Conservation (phyloP, 2,888 invertebrate species). For the Silvanus unidentatus region DNA sequence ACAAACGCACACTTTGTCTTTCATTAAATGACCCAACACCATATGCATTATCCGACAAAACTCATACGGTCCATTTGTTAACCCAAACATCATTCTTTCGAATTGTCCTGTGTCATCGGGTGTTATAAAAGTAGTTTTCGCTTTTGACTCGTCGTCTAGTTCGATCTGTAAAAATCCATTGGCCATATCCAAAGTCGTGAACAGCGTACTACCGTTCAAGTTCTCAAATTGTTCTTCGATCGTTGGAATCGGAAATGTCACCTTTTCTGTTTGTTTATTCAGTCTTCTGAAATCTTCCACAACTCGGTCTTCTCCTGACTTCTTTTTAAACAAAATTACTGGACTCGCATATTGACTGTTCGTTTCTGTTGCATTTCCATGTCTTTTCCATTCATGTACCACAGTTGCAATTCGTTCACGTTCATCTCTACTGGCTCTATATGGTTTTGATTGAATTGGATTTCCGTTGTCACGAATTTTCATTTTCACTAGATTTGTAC, state of each 20-base stretch:
- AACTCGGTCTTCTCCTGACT: conserved; percentile 13
- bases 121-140: neutral
- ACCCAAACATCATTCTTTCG: conserved; percentile 13
- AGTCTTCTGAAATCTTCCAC: conserved; percentile 19
- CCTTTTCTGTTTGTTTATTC: conserved; percentile 15
- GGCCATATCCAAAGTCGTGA: conserved; percentile 3
- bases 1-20: conserved; percentile 7
- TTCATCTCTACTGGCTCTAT: conserved; percentile 11
- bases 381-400: conserved; percentile 13
- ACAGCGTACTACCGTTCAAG: conserved; percentile 7
- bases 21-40: conserved; percentile 12
- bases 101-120: conserved; percentile 10
- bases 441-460: conserved; percentile 13
- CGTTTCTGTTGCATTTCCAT: conserved; percentile 16
- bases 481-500: conserved; percentile 12
- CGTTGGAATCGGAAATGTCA: conserved; percentile 14
- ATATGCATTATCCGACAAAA: conserved; percentile 12
- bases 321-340: conserved; percentile 16
- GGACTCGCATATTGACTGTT: conserved; percentile 17
- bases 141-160: no score
- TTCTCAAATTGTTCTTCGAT: conserved; percentile 13
- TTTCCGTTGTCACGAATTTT: conserved; percentile 11
- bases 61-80: conserved; percentile 5
- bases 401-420: conserved; percentile 11
- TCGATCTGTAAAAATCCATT: conserved; percentile 3